phyloP scores from a whole-genome alignment of 2,888 invertebrate genomes.

The Atethmia centrago region DNA sequence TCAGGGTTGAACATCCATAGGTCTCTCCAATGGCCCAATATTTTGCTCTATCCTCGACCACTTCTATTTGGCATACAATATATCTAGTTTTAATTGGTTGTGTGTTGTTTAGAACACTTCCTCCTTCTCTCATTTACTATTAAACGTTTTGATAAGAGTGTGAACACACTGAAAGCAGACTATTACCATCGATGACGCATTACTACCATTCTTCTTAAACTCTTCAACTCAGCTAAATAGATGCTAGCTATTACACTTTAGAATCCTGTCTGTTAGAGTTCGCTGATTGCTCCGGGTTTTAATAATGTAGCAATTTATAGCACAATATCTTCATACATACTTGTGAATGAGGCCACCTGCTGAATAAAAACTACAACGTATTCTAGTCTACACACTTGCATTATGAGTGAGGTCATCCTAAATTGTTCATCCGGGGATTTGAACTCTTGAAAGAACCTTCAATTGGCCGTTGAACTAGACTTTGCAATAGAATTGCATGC shows the following conservation, averaged over 20 bases:
- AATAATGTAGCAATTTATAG: constrained; percentile 24
- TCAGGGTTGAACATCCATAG: background rate
- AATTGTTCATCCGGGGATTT: constrained; percentile 29
- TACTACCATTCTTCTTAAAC: constrained; percentile 35
- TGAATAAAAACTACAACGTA: constrained; percentile 18
- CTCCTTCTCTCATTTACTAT: background rate
- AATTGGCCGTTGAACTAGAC: constrained; percentile 34
- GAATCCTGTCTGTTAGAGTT: constrained; percentile 12
- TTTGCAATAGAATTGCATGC: background rate
- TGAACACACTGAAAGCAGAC: constrained; percentile 18
- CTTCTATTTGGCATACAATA: background rate
- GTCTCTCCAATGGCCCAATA: background rate
- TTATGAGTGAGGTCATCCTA: constrained; percentile 31
- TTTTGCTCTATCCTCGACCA: background rate
- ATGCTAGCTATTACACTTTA: constrained; percentile 25
- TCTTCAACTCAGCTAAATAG: constrained; percentile 28
- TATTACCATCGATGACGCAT: constrained; percentile 39
- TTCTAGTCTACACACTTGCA: constrained; percentile 17
- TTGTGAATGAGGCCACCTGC: constrained; percentile 24
- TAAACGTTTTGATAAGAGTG: background rate
- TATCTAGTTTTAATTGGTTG: constrained; percentile 1
- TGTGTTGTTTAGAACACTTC: background rate
- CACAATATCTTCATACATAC: background rate
- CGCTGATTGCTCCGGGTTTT: constrained; percentile 36
- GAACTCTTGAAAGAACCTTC: constrained; percentile 28